These are phyloP conservation scores for Dryoscopus gambensis DNA, from an alignment of 2,113 vertebrate genomes.

Conservation along the genomic window DNA sequence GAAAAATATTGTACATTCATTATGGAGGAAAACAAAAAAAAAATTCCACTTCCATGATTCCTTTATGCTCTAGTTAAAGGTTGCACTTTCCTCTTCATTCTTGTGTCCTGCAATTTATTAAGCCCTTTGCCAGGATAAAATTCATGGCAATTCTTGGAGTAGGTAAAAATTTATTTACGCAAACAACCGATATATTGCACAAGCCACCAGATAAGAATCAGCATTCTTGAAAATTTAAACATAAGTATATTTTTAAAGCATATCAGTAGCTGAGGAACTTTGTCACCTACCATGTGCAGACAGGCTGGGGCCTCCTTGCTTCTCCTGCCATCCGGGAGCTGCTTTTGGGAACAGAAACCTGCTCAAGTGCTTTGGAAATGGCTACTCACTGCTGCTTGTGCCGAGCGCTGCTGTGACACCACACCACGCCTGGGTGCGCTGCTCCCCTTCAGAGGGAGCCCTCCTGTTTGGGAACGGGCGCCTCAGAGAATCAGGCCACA, in stretches of 20 bases:
- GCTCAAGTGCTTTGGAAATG: background rate
- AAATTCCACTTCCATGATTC: background rate
- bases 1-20: background rate
- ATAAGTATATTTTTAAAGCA: rapidly evolving
- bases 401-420: background rate
- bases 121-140: background rate
- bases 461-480: background rate
- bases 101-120: background rate
- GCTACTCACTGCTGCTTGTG: background rate
- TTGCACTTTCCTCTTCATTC: background rate
- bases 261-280: background rate
- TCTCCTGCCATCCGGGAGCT: background rate
- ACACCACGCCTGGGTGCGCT: rapidly evolving
- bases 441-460: background rate
- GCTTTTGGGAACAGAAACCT: background rate
- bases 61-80: background rate
- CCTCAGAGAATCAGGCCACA: background rate
- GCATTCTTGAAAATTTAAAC: background rate
- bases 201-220: background rate
- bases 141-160: background rate
- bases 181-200: background rate
- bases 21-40: background rate
- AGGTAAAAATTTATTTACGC: background rate
- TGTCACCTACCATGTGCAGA: background rate
- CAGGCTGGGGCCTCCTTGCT: background rate